These are phyloP conservation scores for Furnarius figulus DNA, from an alignment of 2,113 vertebrate genomes.

Conservation along the genomic window DNA sequence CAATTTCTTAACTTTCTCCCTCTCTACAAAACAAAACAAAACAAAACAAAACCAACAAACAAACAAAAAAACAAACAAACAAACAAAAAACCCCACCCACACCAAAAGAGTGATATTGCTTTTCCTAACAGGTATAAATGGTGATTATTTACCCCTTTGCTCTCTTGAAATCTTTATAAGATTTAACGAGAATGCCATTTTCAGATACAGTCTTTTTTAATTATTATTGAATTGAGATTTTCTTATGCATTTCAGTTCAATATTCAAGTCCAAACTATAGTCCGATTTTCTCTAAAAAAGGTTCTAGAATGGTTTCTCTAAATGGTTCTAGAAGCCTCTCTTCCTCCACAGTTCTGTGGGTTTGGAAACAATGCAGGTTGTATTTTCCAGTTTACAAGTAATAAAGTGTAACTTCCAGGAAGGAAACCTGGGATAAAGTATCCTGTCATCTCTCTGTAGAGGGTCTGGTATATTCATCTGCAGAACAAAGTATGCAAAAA, in stretches of 20 bases:
- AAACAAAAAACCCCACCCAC: too few relatives aligned
- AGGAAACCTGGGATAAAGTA: background rate
- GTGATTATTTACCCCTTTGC: background rate
- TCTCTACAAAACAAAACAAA: background rate
- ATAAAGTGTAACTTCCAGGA: background rate
- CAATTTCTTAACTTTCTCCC: background rate
- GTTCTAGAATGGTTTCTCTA: too few relatives aligned
- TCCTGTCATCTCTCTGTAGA: background rate
- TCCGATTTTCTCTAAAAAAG: background rate
- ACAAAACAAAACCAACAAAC: too few relatives aligned
- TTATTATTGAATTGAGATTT: background rate
- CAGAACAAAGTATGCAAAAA: background rate
- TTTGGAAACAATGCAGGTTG: background rate
- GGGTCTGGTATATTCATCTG: background rate
- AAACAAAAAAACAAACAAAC: too few relatives aligned
- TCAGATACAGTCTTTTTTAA: background rate
- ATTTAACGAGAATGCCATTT: background rate
- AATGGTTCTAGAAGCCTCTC: background rate
- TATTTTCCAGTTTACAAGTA: constrained; percentile 6
- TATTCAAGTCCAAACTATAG: background rate
- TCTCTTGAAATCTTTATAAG: background rate
- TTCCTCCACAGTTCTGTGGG: background rate
- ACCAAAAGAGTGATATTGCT: background rate
- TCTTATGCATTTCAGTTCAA: background rate
- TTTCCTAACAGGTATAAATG: background rate